These are phyloP conservation scores for Pangasius macronema DNA, from an alignment of 2,797 vertebrate genomes.

Conservation along the genomic window DNA sequence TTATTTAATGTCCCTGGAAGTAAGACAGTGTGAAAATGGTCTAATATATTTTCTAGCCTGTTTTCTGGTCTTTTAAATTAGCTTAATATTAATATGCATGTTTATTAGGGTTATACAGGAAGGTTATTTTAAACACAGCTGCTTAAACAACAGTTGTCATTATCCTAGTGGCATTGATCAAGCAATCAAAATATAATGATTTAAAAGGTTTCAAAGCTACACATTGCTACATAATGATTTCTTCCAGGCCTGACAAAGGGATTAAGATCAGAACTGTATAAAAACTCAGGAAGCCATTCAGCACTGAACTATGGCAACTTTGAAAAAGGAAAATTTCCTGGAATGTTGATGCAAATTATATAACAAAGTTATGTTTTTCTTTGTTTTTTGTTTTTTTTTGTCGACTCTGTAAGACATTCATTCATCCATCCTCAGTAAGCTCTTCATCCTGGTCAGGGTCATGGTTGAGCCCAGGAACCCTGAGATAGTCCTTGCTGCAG, in stretches of 20 bases:
- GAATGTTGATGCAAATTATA: neutral
- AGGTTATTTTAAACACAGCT: neutral
- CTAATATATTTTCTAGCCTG: neutral
- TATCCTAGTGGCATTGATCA: neutral
- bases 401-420: neutral
- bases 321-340: neutral
- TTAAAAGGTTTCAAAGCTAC: neutral
- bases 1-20: neutral
- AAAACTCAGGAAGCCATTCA: neutral
- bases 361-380: neutral
- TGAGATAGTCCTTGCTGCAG: neutral
- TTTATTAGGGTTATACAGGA: neutral
- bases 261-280: neutral
- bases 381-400: neutral
- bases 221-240: too few species aligned
- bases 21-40: neutral
- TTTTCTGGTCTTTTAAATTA: neutral
- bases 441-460: neutral
- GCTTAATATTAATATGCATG: neutral
- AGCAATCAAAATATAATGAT: neutral
- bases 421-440: neutral
- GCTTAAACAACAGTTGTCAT: neutral
- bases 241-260: neutral
- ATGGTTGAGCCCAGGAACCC: neutral
- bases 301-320: neutral